A percentile compares a stretch with the other conserved stretches of the same genome.
These are phyloP conservation scores for Phanerotoma sp. DNA, from an alignment of 2,888 invertebrate genomes.

Conservation along the genomic window DNA sequence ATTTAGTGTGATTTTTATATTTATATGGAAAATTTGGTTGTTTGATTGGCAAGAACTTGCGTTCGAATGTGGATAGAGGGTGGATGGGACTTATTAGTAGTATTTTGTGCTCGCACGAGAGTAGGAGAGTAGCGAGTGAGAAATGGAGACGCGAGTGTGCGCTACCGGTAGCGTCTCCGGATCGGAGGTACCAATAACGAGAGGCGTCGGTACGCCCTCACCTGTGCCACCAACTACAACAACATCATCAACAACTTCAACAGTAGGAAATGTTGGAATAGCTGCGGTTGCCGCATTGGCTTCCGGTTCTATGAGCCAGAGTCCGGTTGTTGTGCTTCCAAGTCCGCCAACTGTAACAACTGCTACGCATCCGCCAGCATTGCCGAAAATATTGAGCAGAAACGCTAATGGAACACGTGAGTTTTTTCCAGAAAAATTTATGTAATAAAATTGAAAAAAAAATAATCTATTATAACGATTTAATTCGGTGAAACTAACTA, in stretches of 20 bases:
- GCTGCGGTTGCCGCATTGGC: conserved; percentile 30
- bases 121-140: conserved; percentile 5
- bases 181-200: conserved; percentile 42
- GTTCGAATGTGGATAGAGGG: conserved; percentile 6
- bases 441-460: too few species aligned
- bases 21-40: too few species aligned
- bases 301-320: conserved; percentile 38
- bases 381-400: conserved; percentile 53
- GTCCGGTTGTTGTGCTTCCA: conserved; percentile 40
- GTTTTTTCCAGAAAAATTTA: conserved; percentile 29
- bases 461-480: too few species aligned
- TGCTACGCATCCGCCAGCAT: conserved; percentile 33
- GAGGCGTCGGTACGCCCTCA: conserved; percentile 48
- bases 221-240: conserved; percentile 35
- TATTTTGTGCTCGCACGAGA: conserved; percentile 9
- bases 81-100: conserved; percentile 7
- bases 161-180: conserved; percentile 28
- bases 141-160: conserved; percentile 19
- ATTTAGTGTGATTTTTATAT: background rate
- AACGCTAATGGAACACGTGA: conserved; percentile 56
- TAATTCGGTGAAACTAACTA: too few species aligned
- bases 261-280: conserved; percentile 28
- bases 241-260: conserved; percentile 15
- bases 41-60: background rate
- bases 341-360: conserved; percentile 39